A percentile compares a stretch with the other conserved stretches of the same genome.
These are phyloP conservation scores for Lithophane ornitopus DNA, from an alignment of 2,888 invertebrate genomes.

Conservation along the genomic window DNA sequence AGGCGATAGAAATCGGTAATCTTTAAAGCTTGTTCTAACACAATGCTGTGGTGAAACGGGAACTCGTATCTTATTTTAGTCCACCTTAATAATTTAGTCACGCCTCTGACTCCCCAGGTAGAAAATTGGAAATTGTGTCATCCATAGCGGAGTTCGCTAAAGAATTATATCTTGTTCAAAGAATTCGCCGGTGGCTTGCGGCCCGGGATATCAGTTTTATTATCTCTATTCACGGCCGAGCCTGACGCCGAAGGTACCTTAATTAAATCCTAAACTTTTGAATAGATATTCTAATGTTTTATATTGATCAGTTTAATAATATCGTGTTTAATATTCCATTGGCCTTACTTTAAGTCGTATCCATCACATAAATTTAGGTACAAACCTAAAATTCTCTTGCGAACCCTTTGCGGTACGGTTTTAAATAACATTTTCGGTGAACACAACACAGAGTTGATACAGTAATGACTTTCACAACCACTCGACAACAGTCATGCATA, in stretches of 20 bases:
- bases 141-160: slow-evolving; percentile 80
- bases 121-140: slow-evolving; percentile 90
- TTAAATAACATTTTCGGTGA: slow-evolving; percentile 5
- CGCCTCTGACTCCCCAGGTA: slow-evolving; percentile 85
- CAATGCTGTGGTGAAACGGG: slow-evolving; percentile 85
- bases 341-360: neutral
- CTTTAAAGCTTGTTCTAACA: slow-evolving; percentile 83
- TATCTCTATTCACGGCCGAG: slow-evolving; percentile 68
- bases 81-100: slow-evolving; percentile 88
- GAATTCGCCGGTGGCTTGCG: slow-evolving; percentile 69
- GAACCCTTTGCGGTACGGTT: neutral
- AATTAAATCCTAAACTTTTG: slow-evolving; percentile 55
- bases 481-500: slow-evolving; percentile 42
- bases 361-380: neutral
- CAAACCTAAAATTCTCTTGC: neutral
- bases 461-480: slow-evolving; percentile 44
- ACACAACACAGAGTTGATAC: slow-evolving; percentile 17
- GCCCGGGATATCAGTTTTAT: slow-evolving; percentile 72
- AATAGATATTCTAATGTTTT: slow-evolving; percentile 19
- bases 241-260: slow-evolving; percentile 34
- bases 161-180: slow-evolving; percentile 82
- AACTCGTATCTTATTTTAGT: slow-evolving; percentile 87
- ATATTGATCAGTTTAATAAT: neutral
- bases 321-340: neutral
- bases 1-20: slow-evolving; percentile 87